Conservation (phyloP, 2,797 vertebrate genomes). For the Somateria mollissima region DNA sequence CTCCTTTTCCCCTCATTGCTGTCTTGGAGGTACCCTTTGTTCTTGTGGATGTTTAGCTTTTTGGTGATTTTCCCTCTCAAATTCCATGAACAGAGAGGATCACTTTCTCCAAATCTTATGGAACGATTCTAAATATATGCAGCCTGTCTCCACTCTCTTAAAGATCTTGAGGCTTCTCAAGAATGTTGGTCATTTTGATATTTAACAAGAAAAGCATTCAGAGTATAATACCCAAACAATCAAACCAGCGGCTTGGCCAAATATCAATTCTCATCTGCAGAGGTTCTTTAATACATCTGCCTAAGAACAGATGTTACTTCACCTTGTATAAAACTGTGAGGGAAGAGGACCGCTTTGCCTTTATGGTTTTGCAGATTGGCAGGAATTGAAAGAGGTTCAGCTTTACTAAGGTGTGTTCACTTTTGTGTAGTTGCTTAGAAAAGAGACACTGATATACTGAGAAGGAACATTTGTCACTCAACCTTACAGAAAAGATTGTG, state of each 20-base stretch:
- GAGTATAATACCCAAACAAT: not conserved
- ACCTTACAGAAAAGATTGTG: not conserved
- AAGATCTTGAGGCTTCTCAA: not conserved
- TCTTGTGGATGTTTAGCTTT: not conserved
- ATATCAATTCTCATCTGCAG: not conserved
- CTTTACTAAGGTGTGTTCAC: not conserved
- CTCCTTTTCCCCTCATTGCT: not conserved
- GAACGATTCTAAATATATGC: not conserved
- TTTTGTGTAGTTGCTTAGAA: not conserved
- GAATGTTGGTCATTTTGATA: not conserved
- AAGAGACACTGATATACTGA: not conserved
- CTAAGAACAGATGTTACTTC: not conserved
- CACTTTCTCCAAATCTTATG: not conserved
- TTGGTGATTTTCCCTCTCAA: not conserved
- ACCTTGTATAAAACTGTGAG: not conserved
- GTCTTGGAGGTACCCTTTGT: not conserved
- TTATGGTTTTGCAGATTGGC: not conserved
- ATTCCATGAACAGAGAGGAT: not conserved
- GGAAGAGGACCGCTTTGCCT: not conserved
- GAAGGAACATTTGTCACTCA: not conserved
- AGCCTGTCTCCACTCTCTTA: not conserved
- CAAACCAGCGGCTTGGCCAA: not conserved
- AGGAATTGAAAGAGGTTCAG: not conserved
- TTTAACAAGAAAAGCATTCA: not conserved
- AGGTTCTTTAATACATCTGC: not conserved